Conservation (phyloP, 1,140 invertebrate genomes). For the Solenopsis invicta region DNA sequence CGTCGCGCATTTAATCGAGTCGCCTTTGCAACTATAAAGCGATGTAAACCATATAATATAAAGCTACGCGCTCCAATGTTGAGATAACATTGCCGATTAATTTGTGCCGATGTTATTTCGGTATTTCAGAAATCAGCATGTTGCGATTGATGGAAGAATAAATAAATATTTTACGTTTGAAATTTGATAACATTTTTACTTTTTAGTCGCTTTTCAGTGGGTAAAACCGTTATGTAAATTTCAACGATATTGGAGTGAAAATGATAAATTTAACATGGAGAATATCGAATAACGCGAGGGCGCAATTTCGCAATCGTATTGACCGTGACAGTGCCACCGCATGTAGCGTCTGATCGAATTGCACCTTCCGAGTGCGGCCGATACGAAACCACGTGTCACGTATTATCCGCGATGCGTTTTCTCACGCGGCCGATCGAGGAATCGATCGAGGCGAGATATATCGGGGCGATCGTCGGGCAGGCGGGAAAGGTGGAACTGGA, state of each 20-base stretch:
- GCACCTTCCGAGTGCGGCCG: conserved; percentile 59
- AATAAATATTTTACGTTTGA: background rate
- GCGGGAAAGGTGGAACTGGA: conserved; percentile 45
- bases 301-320: conserved; percentile 53
- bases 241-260: background rate
- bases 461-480: conserved; percentile 64
- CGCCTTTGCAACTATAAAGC: background rate
- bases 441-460: conserved; percentile 62
- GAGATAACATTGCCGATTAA: background rate
- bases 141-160: background rate
- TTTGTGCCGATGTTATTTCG: background rate
- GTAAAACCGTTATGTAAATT: conserved; percentile 12
- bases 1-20: conserved; percentile 12
- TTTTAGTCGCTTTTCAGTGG: background rate
- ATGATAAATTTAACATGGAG: conserved; percentile 24
- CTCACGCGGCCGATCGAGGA: conserved; percentile 69
- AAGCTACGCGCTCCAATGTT: background rate
- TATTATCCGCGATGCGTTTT: conserved; percentile 77
- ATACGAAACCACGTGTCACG: conserved; percentile 75
- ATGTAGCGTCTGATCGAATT: conserved; percentile 72
- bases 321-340: conserved; percentile 67
- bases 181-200: conserved; percentile 3
- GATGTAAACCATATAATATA: conserved; percentile 15
- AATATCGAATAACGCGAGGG: conserved; percentile 27
- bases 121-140: background rate